Evolutionary conservation across 2,113 vertebrate genomes (phyloP).

Genomic region (Columba livia): DNA sequence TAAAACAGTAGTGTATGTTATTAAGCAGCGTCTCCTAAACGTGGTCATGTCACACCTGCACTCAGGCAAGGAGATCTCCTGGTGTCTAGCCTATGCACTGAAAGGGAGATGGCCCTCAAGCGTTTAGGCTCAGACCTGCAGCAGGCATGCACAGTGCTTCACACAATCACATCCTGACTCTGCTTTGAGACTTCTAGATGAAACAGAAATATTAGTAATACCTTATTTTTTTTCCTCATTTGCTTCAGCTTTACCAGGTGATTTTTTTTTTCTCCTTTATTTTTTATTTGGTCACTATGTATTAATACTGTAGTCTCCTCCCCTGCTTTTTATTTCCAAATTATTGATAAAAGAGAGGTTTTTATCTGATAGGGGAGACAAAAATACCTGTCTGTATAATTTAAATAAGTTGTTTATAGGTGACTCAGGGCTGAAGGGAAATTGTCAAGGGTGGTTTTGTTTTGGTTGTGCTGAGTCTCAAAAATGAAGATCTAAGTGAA

Average conservation of each 20-base stretch:
- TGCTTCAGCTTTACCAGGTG: background rate
- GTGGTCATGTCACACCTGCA: background rate
- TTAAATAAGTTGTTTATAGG: background rate
- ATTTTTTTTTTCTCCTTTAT: background rate
- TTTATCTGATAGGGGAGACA: background rate
- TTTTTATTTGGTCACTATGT: background rate
- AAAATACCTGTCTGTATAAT: background rate
- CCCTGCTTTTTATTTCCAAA: background rate
- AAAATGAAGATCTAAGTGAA: background rate
- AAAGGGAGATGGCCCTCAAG: background rate
- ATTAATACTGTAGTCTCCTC: background rate
- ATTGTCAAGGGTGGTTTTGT: background rate
- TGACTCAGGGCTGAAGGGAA: background rate
- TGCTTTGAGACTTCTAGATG: background rate
- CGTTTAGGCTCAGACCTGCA: background rate
- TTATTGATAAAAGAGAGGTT: background rate
- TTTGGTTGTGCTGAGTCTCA: background rate
- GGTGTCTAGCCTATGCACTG: background rate
- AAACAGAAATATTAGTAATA: background rate
- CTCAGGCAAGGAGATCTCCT: background rate
- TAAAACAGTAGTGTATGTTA: background rate
- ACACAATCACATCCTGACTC: background rate
- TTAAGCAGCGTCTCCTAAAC: background rate
- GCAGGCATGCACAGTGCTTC: accelerated
- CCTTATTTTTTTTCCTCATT: background rate